Percentiles rank a stretch among this genome's conserved stretches.
These are phyloP conservation scores for Oryzias celebensis DNA, from an alignment of 2,113 vertebrate genomes.

Conservation along the genomic window DNA sequence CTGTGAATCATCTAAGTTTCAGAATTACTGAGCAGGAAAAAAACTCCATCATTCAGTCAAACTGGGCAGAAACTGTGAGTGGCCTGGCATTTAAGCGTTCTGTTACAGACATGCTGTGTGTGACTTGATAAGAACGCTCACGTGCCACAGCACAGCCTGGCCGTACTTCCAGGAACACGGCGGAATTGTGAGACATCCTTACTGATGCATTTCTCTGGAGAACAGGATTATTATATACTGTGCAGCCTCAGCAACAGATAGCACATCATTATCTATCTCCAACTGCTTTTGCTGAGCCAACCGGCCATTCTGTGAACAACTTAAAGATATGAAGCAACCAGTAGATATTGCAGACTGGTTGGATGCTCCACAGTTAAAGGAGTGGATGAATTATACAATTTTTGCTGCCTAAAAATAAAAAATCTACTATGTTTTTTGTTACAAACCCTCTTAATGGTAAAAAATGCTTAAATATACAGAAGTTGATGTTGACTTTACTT, in stretches of 20 bases:
- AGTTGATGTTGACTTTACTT: too few relatives aligned
- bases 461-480: too few relatives aligned
- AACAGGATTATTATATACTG: constrained; percentile 22
- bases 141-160: constrained; percentile 5
- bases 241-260: constrained; percentile 39
- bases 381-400: too few relatives aligned
- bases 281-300: constrained; percentile 27
- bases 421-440: too few relatives aligned
- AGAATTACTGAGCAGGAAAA: constrained; percentile 17
- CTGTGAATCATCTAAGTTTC: not conserved
- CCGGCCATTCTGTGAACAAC: constrained; percentile 49
- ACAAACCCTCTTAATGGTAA: too few relatives aligned
- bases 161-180: constrained; percentile 29
- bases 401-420: too few relatives aligned
- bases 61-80: not conserved
- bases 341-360: constrained; percentile 9
- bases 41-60: constrained; percentile 35
- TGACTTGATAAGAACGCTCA: constrained; percentile 33
- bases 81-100: constrained; percentile 36
- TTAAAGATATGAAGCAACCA: constrained; percentile 20
- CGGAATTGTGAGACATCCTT: constrained; percentile 29
- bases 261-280: constrained; percentile 66
- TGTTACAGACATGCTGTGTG: constrained; percentile 36
- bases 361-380: not conserved
- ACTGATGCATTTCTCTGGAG: constrained; percentile 24